Evolutionary conservation across 2,113 vertebrate species (phyloP), one percentile per base, ranked within the genome.

Genomic region (Apodemus speciosus): DNA sequence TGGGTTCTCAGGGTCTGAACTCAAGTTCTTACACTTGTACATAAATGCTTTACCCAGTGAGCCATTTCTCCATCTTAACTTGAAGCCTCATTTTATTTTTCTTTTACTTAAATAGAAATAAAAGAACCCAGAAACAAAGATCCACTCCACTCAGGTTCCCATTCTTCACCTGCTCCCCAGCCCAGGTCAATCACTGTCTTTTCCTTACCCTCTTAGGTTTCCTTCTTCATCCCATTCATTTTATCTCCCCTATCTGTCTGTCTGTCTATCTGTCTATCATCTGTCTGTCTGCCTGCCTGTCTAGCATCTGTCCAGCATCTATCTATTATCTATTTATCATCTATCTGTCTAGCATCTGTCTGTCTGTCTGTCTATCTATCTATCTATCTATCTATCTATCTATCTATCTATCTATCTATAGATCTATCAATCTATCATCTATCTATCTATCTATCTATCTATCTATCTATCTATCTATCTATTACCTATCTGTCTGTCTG

Each of bases 41-140:
- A 32, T 43, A 11, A 62, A 40, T 32, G 81, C 15, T 64, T 32
- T 64, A 20, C 58, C 38, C 80, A 46, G 27, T 32, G 27, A 32
- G 14, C 38, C 27, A 20, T 83, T 56, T 83, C 14, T 20, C 38
- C 58, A 30, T 43, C 40, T 32, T 43, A 84, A 64, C 32, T 64
- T 69, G 49, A 90, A 73, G 32, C 64, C 81, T 86, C 68, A 3
- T 62, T 85, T 51, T 86, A 1, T 11, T 76, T 20, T 56, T 51
- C 6, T 84, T 53, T 68, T 71, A 46, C 27, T 66, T 64, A 89
- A 87, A 72, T 80, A 60, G 71, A 95, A 91, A 77, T 53, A 20
- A 40, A 40, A 66, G 69, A 81, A 92, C 7, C 5, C 3, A 38
- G 60, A 27, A 38, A 25, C 35, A 69, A 53, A 69, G 20, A 69